Percentiles rank a stretch among this genome's conserved stretches.
phyloP scores from a whole-genome alignment of 2,888 invertebrate species.

The Miltochrista miniata region DNA sequence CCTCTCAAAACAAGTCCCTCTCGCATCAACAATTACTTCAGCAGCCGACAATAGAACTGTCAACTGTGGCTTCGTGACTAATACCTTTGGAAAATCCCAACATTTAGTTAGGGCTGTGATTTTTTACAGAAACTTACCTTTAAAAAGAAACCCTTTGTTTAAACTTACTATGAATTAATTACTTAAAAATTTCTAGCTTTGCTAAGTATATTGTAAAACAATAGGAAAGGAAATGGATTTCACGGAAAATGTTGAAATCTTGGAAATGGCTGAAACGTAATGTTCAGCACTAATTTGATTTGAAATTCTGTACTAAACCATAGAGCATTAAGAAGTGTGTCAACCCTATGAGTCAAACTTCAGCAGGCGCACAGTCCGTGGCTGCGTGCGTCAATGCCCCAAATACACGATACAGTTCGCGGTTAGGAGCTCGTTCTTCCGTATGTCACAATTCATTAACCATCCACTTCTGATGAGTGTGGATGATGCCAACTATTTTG shows the following conservation, averaged over 20 bases:
- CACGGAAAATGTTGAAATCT: too few relatives aligned
- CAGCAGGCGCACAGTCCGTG: slow-evolving; percentile 19
- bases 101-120: slow-evolving; percentile 24
- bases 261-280: too few relatives aligned
- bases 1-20: not conserved
- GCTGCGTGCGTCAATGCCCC: slow-evolving; percentile 57
- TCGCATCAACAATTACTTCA: slow-evolving; percentile 1
- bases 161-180: too few relatives aligned
- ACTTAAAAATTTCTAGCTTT: too few relatives aligned
- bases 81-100: slow-evolving; percentile 39
- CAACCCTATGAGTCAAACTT: slow-evolving; percentile 15
- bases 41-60: not conserved
- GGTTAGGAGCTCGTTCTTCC: slow-evolving; percentile 29
- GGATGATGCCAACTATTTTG: slow-evolving; percentile 10
- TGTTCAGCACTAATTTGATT: too few relatives aligned
- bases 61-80: slow-evolving; percentile 16
- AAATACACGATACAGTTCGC: slow-evolving; percentile 43
- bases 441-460: slow-evolving; percentile 24
- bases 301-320: too few relatives aligned
- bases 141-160: too few relatives aligned
- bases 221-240: too few relatives aligned
- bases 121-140: too few relatives aligned
- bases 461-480: slow-evolving; percentile 13
- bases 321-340: not conserved
- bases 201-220: too few relatives aligned